phyloP scores from a whole-genome alignment of 37 sponge, comb jelly and placozoan genomes.

The Cladorhizidae sp. region DNA sequence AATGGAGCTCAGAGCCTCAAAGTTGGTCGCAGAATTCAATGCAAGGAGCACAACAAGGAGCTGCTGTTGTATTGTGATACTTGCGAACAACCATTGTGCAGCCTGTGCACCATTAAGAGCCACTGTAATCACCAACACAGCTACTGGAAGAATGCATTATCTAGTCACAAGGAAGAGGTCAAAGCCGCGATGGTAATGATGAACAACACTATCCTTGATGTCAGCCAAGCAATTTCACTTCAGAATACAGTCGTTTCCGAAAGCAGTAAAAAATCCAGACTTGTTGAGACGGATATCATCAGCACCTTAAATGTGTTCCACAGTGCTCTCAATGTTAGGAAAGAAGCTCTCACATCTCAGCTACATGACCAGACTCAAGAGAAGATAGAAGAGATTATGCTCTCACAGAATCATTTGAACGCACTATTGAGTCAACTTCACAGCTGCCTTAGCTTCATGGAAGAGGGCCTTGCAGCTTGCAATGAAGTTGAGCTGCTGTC shows the following conservation, averaged over 20 bases:
- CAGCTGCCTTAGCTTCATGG: constrained; percentile 11
- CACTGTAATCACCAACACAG: background rate
- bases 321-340: constrained; percentile 12
- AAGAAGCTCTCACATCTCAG: background rate
- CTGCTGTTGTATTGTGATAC: background rate
- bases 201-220: background rate
- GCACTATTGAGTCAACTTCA: constrained; percentile 3
- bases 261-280: background rate
- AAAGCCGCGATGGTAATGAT: background rate
- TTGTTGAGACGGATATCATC: background rate
- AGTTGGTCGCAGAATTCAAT: background rate
- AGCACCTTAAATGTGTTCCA: background rate
- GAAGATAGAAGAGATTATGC: background rate
- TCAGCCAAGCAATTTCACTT: background rate
- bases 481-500: background rate
- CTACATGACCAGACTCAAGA: constrained; percentile 16
- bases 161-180: background rate
- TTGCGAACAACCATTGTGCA: background rate
- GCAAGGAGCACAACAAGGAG: background rate
- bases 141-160: background rate
- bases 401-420: constrained; percentile 11
- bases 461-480: background rate
- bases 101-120: background rate
- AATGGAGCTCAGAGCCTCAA: background rate
- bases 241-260: background rate